phyloP scores from a whole-genome alignment of 2,113 vertebrate species.

The Campylomormyrus tamandua region DNA sequence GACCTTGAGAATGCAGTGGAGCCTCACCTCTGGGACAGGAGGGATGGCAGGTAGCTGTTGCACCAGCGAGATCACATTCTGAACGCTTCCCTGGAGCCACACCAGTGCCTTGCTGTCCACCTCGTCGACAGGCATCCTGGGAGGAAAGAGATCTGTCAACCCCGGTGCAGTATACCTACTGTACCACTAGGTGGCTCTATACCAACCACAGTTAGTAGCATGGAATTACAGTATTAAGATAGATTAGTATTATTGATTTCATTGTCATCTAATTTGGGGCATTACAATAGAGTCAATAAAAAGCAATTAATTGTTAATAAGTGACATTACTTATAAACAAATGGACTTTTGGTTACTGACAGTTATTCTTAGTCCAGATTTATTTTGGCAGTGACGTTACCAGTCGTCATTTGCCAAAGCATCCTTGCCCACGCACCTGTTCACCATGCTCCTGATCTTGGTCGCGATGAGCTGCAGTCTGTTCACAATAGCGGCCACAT shows the following conservation, averaged over 20 bases:
- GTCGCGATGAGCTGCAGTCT: constrained; percentile 68
- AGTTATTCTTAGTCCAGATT: neutral
- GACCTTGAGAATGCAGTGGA: neutral
- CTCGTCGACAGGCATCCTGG: constrained; percentile 60
- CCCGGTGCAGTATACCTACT: neutral
- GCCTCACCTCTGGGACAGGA: constrained; percentile 47
- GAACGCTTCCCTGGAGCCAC: constrained; percentile 57
- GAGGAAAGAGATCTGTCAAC: neutral
- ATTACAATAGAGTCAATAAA: neutral
- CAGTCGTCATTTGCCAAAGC: constrained; percentile 56
- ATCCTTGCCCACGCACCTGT: constrained; percentile 41
- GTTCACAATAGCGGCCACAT: constrained; percentile 60
- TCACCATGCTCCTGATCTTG: constrained; percentile 64
- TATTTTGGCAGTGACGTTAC: neutral
- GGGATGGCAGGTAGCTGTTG: constrained; percentile 46
- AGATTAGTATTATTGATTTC: neutral
- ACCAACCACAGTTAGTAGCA: neutral
- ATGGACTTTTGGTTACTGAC: neutral
- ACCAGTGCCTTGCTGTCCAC: constrained; percentile 60
- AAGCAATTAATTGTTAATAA: neutral
- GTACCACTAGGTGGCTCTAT: neutral
- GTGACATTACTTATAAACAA: neutral
- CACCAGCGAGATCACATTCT: constrained; percentile 58
- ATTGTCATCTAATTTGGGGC: neutral
- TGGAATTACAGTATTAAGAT: neutral